A percentile compares a stretch with the other conserved stretches of the same genome.
Conservation (phyloP, 2,797 vertebrate genomes). For the Micrastur ruficollis region DNA sequence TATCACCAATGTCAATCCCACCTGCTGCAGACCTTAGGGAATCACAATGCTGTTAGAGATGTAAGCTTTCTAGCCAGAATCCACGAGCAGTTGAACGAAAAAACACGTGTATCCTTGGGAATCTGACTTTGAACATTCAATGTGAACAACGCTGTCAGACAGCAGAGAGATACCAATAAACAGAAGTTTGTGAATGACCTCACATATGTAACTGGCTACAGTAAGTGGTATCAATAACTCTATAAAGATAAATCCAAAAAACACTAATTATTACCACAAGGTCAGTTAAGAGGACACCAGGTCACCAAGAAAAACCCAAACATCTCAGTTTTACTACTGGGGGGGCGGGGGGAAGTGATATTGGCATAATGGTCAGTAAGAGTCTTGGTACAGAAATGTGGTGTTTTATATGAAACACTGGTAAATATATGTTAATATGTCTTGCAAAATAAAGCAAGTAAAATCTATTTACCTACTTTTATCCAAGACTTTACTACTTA, state of each 20-base stretch:
- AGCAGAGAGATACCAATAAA: slow-evolving; percentile 24
- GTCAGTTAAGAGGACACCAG: background rate
- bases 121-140: background rate
- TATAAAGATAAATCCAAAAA: background rate
- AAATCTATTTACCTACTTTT: background rate
- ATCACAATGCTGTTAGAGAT: background rate
- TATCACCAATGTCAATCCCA: background rate
- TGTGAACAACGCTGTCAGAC: background rate
- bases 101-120: background rate
- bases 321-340: background rate
- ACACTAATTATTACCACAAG: slow-evolving; percentile 16
- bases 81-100: background rate
- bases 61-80: background rate
- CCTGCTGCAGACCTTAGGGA: background rate
- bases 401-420: background rate
- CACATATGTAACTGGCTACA: background rate
- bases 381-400: background rate
- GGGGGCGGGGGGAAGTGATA: background rate
- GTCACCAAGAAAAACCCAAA: background rate
- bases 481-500: background rate
- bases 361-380: background rate
- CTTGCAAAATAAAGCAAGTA: background rate
- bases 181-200: slow-evolving; percentile 2
- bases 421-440: background rate
- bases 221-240: background rate